Conservation (phyloP, 2,113 vertebrate genomes). For the Carettochelys insculpta region DNA sequence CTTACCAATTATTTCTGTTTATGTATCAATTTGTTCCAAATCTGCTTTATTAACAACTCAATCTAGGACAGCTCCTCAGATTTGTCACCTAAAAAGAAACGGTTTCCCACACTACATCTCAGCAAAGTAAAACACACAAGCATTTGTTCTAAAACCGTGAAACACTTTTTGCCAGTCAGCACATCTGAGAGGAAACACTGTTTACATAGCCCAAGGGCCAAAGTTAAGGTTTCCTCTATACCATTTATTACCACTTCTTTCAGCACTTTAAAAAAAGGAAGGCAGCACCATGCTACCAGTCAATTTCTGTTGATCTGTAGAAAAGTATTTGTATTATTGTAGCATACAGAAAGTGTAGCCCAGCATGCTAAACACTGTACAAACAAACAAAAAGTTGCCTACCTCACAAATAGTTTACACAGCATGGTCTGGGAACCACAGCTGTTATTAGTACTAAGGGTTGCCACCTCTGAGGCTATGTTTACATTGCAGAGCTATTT, state of each 20-base stretch:
- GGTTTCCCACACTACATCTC: not conserved
- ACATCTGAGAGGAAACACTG: accelerated
- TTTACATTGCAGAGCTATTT: no score
- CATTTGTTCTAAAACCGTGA: not conserved
- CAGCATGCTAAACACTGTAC: no score
- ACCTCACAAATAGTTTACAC: no score
- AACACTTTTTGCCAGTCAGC: not conserved
- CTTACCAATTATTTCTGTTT: not conserved
- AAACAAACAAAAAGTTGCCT: not conserved
- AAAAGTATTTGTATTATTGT: not conserved
- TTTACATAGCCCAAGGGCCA: not conserved
- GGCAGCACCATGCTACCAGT: not conserved
- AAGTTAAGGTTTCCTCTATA: not conserved
- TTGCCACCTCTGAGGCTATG: no score
- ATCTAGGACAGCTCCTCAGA: not conserved
- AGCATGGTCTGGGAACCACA: no score
- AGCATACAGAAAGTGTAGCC: not conserved
- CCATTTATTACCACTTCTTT: not conserved
- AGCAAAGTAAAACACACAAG: not conserved
- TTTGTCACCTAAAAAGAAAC: not conserved
- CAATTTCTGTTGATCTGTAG: not conserved
- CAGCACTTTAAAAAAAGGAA: not conserved
- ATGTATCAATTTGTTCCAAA: not conserved
- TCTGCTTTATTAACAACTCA: not conserved
- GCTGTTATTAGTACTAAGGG: no score